Percentiles rank a stretch among this genome's conserved stretches.
phyloP scores from a whole-genome alignment of 92 coral and sea anemone genomes.

The Phenganax subtilis region DNA sequence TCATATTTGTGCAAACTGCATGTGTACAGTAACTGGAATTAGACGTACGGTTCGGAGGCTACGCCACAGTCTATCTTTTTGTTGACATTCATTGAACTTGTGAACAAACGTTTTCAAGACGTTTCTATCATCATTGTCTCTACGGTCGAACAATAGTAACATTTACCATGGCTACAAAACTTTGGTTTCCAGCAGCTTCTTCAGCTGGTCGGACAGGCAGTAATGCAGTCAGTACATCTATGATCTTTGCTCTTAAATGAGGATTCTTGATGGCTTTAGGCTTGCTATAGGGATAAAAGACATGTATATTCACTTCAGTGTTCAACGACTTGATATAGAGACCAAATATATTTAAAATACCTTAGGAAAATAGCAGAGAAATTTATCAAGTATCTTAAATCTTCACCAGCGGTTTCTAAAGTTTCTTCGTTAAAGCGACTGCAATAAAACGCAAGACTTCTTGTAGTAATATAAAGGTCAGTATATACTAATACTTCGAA shows the following conservation, averaged over 20 bases:
- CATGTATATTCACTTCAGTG: not conserved
- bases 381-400: conserved; percentile 71
- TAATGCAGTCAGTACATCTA: conserved; percentile 81
- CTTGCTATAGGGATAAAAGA: conserved; percentile 51
- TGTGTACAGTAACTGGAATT: too few relatives aligned
- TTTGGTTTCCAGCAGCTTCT: conserved; percentile 44
- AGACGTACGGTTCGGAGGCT: too few relatives aligned
- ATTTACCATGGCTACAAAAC: conserved; percentile 61
- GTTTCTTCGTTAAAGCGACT: conserved; percentile 97
- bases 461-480: too few relatives aligned
- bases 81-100: too few relatives aligned
- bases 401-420: conserved; percentile 72
- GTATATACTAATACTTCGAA: too few relatives aligned
- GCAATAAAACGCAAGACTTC: conserved; percentile 1
- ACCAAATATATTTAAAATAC: conserved; percentile 43
- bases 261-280: conserved; percentile 84
- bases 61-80: too few relatives aligned
- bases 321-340: not conserved
- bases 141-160: not conserved
- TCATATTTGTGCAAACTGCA: too few relatives aligned
- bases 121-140: too few relatives aligned
- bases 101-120: too few relatives aligned
- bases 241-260: conserved; percentile 92
- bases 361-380: conserved; percentile 91
- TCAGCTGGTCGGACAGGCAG: conserved; percentile 59